Percentiles rank a stretch among this genome's conserved stretches.
These are phyloP conservation scores for Cydia strobilella DNA, from an alignment of 1,140 invertebrate species.

Conservation along the genomic window DNA sequence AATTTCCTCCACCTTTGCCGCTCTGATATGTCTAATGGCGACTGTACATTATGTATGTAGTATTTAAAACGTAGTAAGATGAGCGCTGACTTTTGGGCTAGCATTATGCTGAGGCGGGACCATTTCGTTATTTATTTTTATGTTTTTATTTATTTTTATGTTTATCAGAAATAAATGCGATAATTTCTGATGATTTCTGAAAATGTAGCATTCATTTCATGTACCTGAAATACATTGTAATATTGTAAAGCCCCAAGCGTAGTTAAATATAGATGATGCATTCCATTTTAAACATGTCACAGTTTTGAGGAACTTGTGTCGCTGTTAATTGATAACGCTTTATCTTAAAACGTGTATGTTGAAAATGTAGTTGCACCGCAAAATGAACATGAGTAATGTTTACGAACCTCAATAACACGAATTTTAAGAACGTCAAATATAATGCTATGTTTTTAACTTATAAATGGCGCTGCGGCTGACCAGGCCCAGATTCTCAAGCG, in stretches of 20 bases:
- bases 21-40: too few relatives aligned
- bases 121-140: too few relatives aligned
- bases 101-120: too few relatives aligned
- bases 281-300: neutral
- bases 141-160: too few relatives aligned
- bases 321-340: neutral
- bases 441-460: too few relatives aligned
- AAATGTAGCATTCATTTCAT: neutral
- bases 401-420: neutral
- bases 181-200: too few relatives aligned
- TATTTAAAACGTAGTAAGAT: neutral
- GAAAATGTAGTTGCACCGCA: neutral
- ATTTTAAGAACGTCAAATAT: neutral
- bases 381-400: neutral
- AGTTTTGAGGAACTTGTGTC: neutral
- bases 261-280: neutral
- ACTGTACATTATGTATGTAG: too few relatives aligned
- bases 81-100: too few relatives aligned
- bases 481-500: too few relatives aligned
- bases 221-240: neutral
- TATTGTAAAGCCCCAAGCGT: neutral
- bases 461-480: too few relatives aligned
- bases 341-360: slow-evolving; percentile 2
- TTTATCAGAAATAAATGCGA: too few relatives aligned
- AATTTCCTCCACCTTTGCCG: too few relatives aligned